A percentile compares a stretch with the other conserved stretches of the same genome.
Evolutionary conservation across 2,797 vertebrate species (phyloP).

Genomic region (Sebastes melanostomus): DNA sequence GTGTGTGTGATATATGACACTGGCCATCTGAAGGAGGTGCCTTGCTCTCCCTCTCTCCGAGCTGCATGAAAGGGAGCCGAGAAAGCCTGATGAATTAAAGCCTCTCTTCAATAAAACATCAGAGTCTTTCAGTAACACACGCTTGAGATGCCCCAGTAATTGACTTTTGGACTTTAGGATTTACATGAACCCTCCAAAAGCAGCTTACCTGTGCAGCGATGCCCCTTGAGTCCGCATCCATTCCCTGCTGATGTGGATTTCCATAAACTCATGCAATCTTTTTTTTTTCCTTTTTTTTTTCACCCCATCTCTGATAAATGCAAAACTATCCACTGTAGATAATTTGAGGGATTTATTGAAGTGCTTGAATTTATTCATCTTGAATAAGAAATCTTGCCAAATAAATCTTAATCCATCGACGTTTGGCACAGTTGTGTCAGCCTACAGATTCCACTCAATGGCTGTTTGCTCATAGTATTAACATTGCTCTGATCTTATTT

Average conservation of each 20-base stretch:
- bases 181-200: slow-evolving; percentile 86
- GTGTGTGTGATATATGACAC: slow-evolving; percentile 79
- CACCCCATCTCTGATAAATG: slow-evolving; percentile 58
- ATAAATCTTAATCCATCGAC: slow-evolving; percentile 58
- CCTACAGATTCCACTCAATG: slow-evolving; percentile 24
- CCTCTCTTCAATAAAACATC: slow-evolving; percentile 88
- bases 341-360: slow-evolving; percentile 77
- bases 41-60: slow-evolving; percentile 74
- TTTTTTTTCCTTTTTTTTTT: slow-evolving; percentile 16
- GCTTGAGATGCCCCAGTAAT: slow-evolving; percentile 87
- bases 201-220: slow-evolving; percentile 84
- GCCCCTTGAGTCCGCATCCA: slow-evolving; percentile 76
- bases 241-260: slow-evolving; percentile 77
- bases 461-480: slow-evolving; percentile 25
- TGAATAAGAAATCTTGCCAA: slow-evolving; percentile 62
- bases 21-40: slow-evolving; percentile 81
- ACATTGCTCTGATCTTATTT: slow-evolving; percentile 11
- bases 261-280: slow-evolving; percentile 71
- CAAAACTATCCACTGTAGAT: slow-evolving; percentile 76
- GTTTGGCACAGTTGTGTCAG: slow-evolving; percentile 46
- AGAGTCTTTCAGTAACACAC: slow-evolving; percentile 86
- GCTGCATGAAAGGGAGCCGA: slow-evolving; percentile 81
- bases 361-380: slow-evolving; percentile 74
- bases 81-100: slow-evolving; percentile 83
- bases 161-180: slow-evolving; percentile 87